Conservation (phyloP, 2,797 vertebrate species). For the Morus bassanus region DNA sequence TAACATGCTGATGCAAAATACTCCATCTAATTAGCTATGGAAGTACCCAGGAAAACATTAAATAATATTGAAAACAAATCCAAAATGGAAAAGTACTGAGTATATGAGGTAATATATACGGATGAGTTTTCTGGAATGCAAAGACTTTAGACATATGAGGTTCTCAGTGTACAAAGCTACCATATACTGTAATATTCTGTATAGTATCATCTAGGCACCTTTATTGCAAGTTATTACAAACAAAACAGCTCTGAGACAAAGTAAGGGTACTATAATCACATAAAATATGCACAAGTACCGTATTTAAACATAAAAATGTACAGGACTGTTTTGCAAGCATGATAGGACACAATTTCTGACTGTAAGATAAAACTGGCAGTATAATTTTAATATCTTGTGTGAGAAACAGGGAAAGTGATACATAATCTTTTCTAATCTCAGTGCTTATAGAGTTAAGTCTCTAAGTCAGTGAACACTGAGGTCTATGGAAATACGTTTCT, state of each 20-base stretch:
- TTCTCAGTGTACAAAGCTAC: background rate
- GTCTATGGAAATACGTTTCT: background rate
- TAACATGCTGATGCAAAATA: background rate
- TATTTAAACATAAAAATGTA: background rate
- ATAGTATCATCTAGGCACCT: background rate
- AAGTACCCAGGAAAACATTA: background rate
- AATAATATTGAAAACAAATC: background rate
- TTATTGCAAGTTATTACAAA: background rate
- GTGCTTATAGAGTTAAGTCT: background rate
- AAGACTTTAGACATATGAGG: background rate
- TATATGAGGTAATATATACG: background rate
- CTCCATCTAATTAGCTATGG: background rate
- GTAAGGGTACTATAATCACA: background rate
- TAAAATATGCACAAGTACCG: background rate
- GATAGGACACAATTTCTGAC: background rate
- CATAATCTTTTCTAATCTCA: background rate
- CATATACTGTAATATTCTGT: background rate
- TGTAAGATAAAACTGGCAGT: background rate
- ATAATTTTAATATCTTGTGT: background rate
- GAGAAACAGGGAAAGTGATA: background rate
- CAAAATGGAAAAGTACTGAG: background rate
- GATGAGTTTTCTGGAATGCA: background rate
- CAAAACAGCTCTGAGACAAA: background rate
- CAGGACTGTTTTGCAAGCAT: background rate
- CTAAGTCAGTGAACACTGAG: background rate